Evolutionary conservation across 2,113 vertebrate species (phyloP).

Genomic region (Origma solitaria): DNA sequence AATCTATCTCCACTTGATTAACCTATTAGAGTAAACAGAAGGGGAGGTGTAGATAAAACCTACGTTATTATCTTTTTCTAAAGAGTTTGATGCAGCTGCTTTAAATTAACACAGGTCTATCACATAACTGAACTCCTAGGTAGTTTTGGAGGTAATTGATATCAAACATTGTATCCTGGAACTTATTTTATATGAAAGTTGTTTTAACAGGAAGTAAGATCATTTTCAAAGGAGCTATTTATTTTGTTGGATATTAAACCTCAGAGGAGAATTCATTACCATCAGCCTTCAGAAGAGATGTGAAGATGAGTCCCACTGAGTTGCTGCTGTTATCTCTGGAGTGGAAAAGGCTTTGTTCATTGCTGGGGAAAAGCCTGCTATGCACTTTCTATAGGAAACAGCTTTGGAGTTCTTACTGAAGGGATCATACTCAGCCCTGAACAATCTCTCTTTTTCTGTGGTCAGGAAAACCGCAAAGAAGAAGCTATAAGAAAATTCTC

Average conservation of each 20-base stretch:
- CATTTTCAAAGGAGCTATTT: not conserved
- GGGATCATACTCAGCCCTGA: not conserved
- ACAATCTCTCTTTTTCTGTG: not conserved
- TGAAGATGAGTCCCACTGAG: not conserved
- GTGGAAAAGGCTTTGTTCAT: not conserved
- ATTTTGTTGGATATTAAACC: not conserved
- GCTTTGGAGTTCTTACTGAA: not conserved
- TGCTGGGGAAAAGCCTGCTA: not conserved
- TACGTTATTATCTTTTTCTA: not conserved
- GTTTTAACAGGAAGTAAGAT: not conserved
- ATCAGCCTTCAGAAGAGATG: not conserved
- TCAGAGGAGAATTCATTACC: not conserved
- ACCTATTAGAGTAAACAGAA: not conserved
- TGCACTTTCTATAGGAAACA: not conserved
- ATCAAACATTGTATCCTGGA: not conserved
- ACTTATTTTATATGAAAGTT: not conserved
- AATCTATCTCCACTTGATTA: not conserved
- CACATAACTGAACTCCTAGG: not conserved
- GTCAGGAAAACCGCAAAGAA: not conserved
- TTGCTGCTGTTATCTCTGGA: not conserved
- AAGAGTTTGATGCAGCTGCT: not conserved
- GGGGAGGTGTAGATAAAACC: not conserved
- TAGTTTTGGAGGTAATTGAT: not conserved
- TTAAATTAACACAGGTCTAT: not conserved
- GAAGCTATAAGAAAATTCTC: not conserved